Evolutionary conservation across 2,113 vertebrate species (phyloP).

Genomic region (Prietella phreatophila): DNA sequence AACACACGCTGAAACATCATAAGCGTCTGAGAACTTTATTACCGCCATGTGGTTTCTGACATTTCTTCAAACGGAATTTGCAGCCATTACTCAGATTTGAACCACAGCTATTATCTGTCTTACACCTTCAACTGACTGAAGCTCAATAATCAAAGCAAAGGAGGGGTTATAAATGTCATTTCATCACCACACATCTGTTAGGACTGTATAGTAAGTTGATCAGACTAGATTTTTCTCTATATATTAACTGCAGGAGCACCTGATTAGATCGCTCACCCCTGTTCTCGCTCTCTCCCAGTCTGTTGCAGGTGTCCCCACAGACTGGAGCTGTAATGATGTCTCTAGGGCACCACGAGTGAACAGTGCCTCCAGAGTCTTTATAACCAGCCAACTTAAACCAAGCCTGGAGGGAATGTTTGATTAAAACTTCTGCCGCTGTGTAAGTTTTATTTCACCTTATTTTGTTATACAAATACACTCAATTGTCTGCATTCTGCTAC

Average conservation of each 20-base stretch:
- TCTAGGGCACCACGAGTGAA: slow-evolving; percentile 9
- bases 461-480: not conserved
- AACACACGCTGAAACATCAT: not conserved
- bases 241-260: not conserved
- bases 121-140: not conserved
- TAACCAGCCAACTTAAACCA: slow-evolving; percentile 39
- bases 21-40: slow-evolving; percentile 20
- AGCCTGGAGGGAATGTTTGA: slow-evolving; percentile 35
- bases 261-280: not conserved
- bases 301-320: slow-evolving; percentile 34
- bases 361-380: slow-evolving; percentile 7
- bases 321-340: slow-evolving; percentile 37
- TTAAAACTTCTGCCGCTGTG: slow-evolving; percentile 28
- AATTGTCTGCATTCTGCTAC: not conserved
- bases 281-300: not conserved
- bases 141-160: not conserved
- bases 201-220: not conserved
- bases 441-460: not conserved
- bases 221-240: not conserved
- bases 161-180: not conserved
- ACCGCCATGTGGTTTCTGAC: slow-evolving; percentile 7
- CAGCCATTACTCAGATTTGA: not conserved
- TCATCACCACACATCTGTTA: not conserved
- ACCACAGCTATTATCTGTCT: not conserved
- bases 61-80: slow-evolving; percentile 18